Conservation (phyloP, 2,113 vertebrate species). For the Puma concolor region DNA sequence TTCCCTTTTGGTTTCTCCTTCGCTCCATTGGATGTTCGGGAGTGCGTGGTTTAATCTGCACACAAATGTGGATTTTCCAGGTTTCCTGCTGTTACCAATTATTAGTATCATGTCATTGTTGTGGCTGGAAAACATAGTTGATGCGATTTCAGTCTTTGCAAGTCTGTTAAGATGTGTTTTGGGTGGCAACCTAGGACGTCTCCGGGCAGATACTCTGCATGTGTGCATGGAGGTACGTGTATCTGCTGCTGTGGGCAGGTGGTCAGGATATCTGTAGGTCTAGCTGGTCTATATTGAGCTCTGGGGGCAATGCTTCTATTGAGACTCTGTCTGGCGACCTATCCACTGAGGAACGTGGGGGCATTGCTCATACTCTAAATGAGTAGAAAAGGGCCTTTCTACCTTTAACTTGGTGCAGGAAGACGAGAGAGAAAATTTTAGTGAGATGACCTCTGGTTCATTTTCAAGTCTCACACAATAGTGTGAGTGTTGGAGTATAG, state of each 20-base stretch:
- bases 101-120: too few relatives aligned
- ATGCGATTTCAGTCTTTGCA: too few relatives aligned
- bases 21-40: too few relatives aligned
- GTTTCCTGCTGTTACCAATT: too few relatives aligned
- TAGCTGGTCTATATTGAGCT: background rate
- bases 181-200: too few relatives aligned
- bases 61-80: too few relatives aligned
- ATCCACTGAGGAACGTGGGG: background rate
- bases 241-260: too few relatives aligned
- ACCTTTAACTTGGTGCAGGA: background rate
- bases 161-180: too few relatives aligned
- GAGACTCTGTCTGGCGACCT: background rate
- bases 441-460: background rate
- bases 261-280: background rate
- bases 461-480: background rate
- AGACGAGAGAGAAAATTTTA: background rate
- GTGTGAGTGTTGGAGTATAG: background rate
- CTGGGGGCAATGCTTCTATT: background rate
- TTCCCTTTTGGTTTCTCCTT: background rate
- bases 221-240: too few relatives aligned
- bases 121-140: too few relatives aligned
- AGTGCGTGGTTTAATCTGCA: too few relatives aligned
- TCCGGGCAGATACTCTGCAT: too few relatives aligned
- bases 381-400: background rate
- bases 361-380: background rate